phyloP scores from a whole-genome alignment of 2,888 invertebrate species.

The Melinaea marsaeus region DNA sequence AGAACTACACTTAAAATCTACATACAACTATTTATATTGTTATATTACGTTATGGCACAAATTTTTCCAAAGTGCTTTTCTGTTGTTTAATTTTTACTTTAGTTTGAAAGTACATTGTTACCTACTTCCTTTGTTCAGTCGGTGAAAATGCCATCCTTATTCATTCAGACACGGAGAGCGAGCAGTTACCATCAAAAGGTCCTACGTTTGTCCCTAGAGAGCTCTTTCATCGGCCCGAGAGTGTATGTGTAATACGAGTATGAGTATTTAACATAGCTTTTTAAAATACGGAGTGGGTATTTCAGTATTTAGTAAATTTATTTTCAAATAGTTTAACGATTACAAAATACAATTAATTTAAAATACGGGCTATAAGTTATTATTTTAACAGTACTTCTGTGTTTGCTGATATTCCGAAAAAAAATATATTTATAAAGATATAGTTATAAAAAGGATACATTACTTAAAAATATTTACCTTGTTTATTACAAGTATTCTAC shows the following conservation, averaged over 20 bases:
- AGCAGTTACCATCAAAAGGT: slow-evolving; percentile 66
- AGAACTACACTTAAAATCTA: too few species aligned
- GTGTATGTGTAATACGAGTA: slow-evolving; percentile 41
- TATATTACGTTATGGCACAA: too few species aligned
- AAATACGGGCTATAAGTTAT: too few species aligned
- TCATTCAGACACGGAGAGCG: slow-evolving; percentile 52
- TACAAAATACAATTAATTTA: not conserved
- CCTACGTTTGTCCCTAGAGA: slow-evolving; percentile 63
- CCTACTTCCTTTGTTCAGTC: slow-evolving; percentile 28
- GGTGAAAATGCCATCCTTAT: slow-evolving; percentile 45
- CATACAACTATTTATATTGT: too few species aligned
- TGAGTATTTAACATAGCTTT: slow-evolving; percentile 26
- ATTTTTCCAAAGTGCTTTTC: slow-evolving; percentile 7
- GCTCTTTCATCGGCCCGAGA: slow-evolving; percentile 54
- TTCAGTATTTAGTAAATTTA: not conserved
- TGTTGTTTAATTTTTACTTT: slow-evolving; percentile 11
- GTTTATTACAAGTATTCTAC: not conserved
- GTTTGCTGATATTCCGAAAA: too few species aligned
- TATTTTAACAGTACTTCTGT: too few species aligned
- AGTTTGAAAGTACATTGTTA: slow-evolving; percentile 32
- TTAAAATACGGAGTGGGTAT: slow-evolving; percentile 12
- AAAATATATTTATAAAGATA: too few species aligned
- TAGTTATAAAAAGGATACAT: too few species aligned
- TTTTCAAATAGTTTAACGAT: not conserved
- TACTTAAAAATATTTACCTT: too few species aligned